Evolutionary conservation across 2,113 vertebrate genomes (phyloP).

Genomic region (Myrmecobius fasciatus): DNA sequence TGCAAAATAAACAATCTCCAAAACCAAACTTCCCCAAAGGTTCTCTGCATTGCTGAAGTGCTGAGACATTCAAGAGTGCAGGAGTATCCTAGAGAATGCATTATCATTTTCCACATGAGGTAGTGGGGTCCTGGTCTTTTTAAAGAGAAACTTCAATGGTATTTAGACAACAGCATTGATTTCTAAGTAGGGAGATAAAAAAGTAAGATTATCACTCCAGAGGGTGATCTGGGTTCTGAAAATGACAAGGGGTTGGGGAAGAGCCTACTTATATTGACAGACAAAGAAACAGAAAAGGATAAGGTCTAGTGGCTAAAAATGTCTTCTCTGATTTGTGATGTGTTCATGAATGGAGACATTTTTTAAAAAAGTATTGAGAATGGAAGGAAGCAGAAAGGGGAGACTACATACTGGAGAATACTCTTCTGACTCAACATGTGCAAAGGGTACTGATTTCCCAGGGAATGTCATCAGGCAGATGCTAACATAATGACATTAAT

Average conservation of each 20-base stretch:
- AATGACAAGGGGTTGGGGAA: neutral
- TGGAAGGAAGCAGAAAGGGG: neutral
- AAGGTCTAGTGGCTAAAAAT: neutral
- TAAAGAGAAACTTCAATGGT: constrained; percentile 39
- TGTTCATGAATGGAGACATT: neutral
- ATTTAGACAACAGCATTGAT: constrained; percentile 32
- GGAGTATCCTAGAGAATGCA: constrained; percentile 43
- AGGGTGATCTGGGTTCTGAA: constrained; percentile 18
- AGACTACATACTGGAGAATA: neutral
- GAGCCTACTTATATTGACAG: neutral
- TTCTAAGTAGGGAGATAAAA: constrained; percentile 51
- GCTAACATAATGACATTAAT: neutral
- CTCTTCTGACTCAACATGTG: constrained; percentile 12
- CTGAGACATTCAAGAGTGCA: constrained; percentile 2
- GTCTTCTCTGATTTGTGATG: constrained; percentile 47
- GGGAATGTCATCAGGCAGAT: constrained; percentile 18
- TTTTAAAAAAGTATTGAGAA: neutral
- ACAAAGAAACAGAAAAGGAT: constrained; percentile 34
- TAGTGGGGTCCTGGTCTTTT: constrained; percentile 22
- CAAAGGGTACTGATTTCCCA: neutral
- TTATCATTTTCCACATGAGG: constrained; percentile 46
- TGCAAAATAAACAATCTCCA: constrained; percentile 64
- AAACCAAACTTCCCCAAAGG: constrained; percentile 54
- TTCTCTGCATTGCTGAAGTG: constrained; percentile 49
- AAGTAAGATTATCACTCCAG: constrained; percentile 22